phyloP scores from a whole-genome alignment of 1,140 invertebrate species.

The Choristoneura fumiferana region DNA sequence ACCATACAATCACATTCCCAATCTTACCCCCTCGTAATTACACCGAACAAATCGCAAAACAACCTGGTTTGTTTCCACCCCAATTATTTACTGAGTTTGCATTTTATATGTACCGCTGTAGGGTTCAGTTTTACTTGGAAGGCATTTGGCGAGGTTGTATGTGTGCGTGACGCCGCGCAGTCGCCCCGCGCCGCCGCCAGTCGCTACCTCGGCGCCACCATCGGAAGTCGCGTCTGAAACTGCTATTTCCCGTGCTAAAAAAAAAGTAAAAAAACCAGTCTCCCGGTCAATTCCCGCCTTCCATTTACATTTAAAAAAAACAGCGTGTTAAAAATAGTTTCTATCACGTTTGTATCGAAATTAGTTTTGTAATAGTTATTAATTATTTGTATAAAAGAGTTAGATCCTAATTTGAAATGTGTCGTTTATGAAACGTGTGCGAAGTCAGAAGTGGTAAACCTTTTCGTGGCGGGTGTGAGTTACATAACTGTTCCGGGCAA shows the following conservation, averaged over 20 bases:
- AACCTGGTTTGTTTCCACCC: background rate
- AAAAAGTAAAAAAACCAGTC: slow-evolving; percentile 32
- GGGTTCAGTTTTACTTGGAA: background rate
- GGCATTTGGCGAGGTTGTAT: slow-evolving; percentile 15
- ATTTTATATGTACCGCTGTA: background rate
- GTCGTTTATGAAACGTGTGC: slow-evolving; percentile 27
- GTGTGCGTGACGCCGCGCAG: slow-evolving; percentile 50
- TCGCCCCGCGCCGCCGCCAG: slow-evolving; percentile 46
- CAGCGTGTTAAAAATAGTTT: slow-evolving; percentile 13
- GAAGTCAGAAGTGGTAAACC: slow-evolving; percentile 46
- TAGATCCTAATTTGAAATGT: slow-evolving; percentile 9
- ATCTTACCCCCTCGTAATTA: background rate
- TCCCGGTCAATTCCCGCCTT: slow-evolving; percentile 54
- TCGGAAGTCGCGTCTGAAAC: slow-evolving; percentile 37
- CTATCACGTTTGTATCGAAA: background rate
- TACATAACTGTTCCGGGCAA: slow-evolving; percentile 70
- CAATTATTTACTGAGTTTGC: background rate
- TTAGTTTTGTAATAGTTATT: background rate
- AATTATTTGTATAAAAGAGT: background rate
- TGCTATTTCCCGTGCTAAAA: slow-evolving; percentile 18
- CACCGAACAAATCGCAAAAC: background rate
- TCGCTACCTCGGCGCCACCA: slow-evolving; percentile 56
- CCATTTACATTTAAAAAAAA: slow-evolving; percentile 43
- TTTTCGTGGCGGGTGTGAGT: slow-evolving; percentile 48
- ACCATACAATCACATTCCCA: background rate